Evolutionary conservation across 2,797 vertebrate genomes (phyloP), one percentile per base, ranked within the genome.

Genomic region (Lemur catta): DNA sequence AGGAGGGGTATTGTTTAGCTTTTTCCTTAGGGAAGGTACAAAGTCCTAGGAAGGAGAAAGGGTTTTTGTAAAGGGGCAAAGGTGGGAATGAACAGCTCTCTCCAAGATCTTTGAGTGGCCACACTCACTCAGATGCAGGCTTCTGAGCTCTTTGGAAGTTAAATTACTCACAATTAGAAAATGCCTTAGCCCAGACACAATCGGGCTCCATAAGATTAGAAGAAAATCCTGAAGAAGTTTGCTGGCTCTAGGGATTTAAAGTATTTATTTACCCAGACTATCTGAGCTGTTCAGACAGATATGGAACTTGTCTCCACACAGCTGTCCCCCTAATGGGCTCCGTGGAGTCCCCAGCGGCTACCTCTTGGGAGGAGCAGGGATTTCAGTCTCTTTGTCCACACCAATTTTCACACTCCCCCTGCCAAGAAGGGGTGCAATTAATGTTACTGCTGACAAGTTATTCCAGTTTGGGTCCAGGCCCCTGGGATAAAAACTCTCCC

Each of bases 391-490:
- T 96, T 91, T 91, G 18, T 93, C 81, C 55, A 90, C 65, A 90
- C 59, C 67, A 92, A 55, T 94, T 96, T 97, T 94, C 84, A 92
- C 84, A 75, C 69, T 63, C 72, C 41, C 17, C 75, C n/a, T 93
- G 65, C 94, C 89, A 93, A 89, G 55, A 82, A 90, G 55, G 61
- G 88, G 84, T 59, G 55, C 93, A 97, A 97, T 97, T 97, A 96
- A 97, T 97, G 91, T 74, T 95, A 43, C 80, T 92, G 93, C 93
- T 96, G 91, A 95, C 96, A 96, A 97, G 91, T 91, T 97, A 92
- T 95, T 96, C 80, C 87, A 97, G 67, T 90, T 96, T 57, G 52
- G 84, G 91, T 93, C 67, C n/a, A 94, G 93, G 33, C 89, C 48
- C 72, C 41, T 93, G 76, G 89, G 87, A 94, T 84, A 17, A 67